Conservation (phyloP, 2,113 vertebrate genomes). For the human (Homo sapiens) region GRCh38 chrX:6384001-6384500, state of each 20-base stretch:
- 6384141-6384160: rapidly evolving
- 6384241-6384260: neutral
- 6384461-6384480: neutral
- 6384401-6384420: neutral
- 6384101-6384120: rapidly evolving
- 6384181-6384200: rapidly evolving
- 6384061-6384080: rapidly evolving
- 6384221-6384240: neutral
- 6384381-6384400: neutral
- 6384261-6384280: neutral
- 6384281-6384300: neutral
- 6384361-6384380: neutral
- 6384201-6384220: rapidly evolving
- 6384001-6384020: neutral
- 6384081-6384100: neutral
- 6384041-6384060: neutral
- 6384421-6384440: neutral
- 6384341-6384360: too few relatives aligned
- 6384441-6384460: neutral
- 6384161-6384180: rapidly evolving
- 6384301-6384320: neutral
- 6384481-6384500: neutral
- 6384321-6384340: neutral
- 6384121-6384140: rapidly evolving
- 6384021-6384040: rapidly evolving